Percentiles rank a stretch among this genome's conserved stretches.
phyloP scores from a whole-genome alignment of 1,140 invertebrate genomes.

The Drosophila setifemur region DNA sequence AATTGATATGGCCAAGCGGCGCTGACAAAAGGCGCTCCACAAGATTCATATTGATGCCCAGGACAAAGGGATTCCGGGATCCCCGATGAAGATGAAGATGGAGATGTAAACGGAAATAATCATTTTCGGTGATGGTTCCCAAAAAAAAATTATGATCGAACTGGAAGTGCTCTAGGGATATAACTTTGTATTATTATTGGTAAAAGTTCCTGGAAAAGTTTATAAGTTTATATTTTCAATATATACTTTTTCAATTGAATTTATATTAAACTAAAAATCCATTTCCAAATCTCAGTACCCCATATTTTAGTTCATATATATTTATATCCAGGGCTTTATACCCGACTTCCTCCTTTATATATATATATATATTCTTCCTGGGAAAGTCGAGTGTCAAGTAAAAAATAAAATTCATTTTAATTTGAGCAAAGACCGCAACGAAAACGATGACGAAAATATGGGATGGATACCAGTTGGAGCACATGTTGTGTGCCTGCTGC shows the following conservation, averaged over 20 bases:
- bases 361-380: background rate
- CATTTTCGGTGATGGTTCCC: background rate
- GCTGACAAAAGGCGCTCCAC: background rate
- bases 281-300: no score
- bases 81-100: background rate
- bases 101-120: background rate
- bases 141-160: background rate
- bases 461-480: background rate
- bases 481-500: constrained; percentile 43
- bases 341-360: no score
- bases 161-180: constrained; percentile 9
- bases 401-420: constrained; percentile 61
- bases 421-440: constrained; percentile 43
- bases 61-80: background rate
- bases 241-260: no score
- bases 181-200: no score
- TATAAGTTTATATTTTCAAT: background rate
- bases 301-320: background rate
- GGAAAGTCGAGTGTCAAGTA: constrained; percentile 28
- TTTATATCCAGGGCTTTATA: background rate
- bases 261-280: no score
- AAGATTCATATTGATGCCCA: constrained; percentile 17
- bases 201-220: background rate
- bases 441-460: constrained; percentile 30
- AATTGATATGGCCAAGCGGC: constrained; percentile 11